Percentiles rank a stretch among this genome's conserved stretches.
These are phyloP conservation scores for Onchidella celtica DNA, from an alignment of 2,888 invertebrate species.

Conservation along the genomic window DNA sequence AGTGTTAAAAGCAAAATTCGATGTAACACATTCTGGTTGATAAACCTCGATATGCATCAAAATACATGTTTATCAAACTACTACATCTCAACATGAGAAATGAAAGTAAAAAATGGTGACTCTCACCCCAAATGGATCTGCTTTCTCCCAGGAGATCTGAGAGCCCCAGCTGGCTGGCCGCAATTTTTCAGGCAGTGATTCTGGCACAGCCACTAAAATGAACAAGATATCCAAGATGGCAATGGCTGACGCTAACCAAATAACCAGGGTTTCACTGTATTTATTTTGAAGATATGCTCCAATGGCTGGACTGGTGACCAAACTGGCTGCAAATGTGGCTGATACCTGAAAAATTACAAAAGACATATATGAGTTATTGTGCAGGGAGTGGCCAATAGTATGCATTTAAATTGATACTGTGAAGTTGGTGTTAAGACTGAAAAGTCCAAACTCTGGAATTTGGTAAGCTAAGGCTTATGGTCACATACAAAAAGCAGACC, in stretches of 20 bases:
- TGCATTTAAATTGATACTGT: background rate
- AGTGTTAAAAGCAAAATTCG: too few species aligned
- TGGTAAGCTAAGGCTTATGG: too few species aligned
- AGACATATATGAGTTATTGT: too few species aligned
- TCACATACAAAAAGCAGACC: too few species aligned
- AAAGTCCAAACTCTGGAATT: too few species aligned
- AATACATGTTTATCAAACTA: too few species aligned
- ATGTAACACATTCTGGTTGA: too few species aligned
- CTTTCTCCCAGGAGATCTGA: constrained; percentile 91
- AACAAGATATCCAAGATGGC: constrained; percentile 98
- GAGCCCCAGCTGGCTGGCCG: constrained; percentile 83
- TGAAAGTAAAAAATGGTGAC: background rate
- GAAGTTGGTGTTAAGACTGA: background rate
- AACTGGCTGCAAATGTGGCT: constrained; percentile 98
- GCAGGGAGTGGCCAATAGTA: background rate
- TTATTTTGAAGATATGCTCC: constrained; percentile 87
- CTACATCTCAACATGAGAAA: too few species aligned
- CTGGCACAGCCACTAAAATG: constrained; percentile 98
- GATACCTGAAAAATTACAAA: constrained; percentile 83
- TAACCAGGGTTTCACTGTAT: constrained; percentile 91
- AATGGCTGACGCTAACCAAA: constrained; percentile 95
- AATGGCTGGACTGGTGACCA: constrained; percentile 98
- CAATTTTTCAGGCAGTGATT: constrained; percentile 97
- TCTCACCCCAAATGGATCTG: constrained; percentile 95
- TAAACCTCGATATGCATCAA: too few species aligned